Evolutionary conservation across 2,113 vertebrate species (phyloP).

Genomic region (Steatornis caripensis): DNA sequence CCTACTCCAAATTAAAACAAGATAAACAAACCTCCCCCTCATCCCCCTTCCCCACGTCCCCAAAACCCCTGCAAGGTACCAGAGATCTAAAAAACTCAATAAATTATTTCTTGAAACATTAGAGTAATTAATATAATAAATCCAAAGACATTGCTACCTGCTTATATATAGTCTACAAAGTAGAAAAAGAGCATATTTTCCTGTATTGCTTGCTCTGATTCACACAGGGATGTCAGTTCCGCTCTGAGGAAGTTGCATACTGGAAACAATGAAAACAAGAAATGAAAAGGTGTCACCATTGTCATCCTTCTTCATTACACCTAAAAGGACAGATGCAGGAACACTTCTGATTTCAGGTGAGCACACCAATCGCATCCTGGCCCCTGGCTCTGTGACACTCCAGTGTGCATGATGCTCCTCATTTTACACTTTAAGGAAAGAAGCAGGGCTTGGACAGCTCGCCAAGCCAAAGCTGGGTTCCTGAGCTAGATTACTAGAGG

Average conservation of each 20-base stretch:
- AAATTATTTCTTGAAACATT: not conserved
- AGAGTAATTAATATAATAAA: not conserved
- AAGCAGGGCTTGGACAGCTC: fast-evolving
- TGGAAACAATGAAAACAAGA: not conserved
- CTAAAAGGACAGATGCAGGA: not conserved
- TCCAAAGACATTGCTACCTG: not conserved
- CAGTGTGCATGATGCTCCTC: not conserved
- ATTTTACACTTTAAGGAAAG: not conserved
- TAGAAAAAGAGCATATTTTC: not conserved
- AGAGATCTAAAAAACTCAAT: not conserved
- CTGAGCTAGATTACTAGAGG: not conserved
- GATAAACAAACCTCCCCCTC: not conserved
- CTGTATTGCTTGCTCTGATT: not conserved
- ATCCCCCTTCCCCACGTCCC: too few species aligned
- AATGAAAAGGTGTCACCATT: not conserved
- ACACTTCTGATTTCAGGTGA: not conserved
- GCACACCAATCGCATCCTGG: not conserved
- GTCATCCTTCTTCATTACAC: not conserved
- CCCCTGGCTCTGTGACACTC: not conserved
- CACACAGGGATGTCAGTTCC: not conserved
- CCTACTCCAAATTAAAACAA: not conserved
- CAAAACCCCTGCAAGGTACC: not conserved
- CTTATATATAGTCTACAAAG: not conserved
- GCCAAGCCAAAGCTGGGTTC: not conserved
- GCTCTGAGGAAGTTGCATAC: not conserved